These are phyloP conservation scores for Onychomys torridus DNA, from an alignment of 2,797 vertebrate genomes.

Conservation along the genomic window DNA sequence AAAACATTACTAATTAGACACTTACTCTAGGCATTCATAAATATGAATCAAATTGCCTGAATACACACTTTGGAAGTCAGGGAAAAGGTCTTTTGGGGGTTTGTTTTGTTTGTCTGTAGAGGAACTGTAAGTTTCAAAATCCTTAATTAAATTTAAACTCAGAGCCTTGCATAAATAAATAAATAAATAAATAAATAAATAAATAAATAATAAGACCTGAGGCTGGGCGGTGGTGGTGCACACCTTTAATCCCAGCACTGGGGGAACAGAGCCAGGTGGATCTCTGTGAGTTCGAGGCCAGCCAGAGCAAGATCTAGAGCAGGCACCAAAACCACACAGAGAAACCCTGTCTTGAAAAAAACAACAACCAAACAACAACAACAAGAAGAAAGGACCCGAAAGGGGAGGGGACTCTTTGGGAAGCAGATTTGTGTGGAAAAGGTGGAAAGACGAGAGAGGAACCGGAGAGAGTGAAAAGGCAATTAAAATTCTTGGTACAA, in stretches of 20 bases:
- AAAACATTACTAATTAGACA: neutral
- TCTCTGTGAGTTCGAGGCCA: too few relatives aligned
- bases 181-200: neutral
- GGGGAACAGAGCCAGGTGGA: too few relatives aligned
- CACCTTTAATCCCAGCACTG: too few relatives aligned
- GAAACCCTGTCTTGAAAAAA: too few relatives aligned
- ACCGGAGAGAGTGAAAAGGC: neutral
- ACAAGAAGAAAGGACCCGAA: neutral
- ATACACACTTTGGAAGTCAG: neutral
- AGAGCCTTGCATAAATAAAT: neutral
- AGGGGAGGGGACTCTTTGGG: neutral
- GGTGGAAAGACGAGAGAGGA: neutral
- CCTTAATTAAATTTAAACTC: constrained; percentile 42
- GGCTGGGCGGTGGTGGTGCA: too few relatives aligned
- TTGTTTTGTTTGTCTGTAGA: neutral
- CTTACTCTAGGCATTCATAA: neutral
- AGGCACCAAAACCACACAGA: too few relatives aligned
- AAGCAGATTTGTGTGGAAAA: neutral
- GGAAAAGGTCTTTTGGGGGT: neutral
- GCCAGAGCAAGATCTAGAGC: too few relatives aligned
- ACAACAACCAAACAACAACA: neutral
- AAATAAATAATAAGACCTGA: neutral
- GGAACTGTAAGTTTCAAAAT: neutral
- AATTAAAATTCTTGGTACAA: neutral
- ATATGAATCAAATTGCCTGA: neutral